Evolutionary conservation across 2,888 invertebrate genomes (phyloP).

Genomic region (Trimorus sp.): DNA sequence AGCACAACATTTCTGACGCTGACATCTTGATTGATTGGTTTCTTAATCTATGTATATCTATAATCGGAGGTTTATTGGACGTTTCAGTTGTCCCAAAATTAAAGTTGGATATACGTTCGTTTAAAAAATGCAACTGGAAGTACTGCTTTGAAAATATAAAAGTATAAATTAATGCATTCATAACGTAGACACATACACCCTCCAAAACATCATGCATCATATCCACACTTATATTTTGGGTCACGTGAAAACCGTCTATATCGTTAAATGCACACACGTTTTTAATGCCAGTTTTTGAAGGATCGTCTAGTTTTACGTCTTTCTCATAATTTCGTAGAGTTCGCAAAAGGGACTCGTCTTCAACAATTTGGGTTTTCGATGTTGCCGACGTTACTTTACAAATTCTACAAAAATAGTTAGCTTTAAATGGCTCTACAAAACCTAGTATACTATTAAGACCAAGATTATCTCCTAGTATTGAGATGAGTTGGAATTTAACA

Average conservation of each 20-base stretch:
- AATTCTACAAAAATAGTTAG: conserved; percentile 16
- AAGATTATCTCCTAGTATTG: too few species aligned
- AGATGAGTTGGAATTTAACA: too few species aligned
- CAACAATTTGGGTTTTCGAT: neutral
- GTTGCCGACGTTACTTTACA: conserved; percentile 1
- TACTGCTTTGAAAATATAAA: conserved; percentile 14
- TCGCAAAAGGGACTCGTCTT: neutral
- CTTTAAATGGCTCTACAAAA: conserved; percentile 13
- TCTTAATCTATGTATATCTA: neutral
- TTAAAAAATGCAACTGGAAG: too few species aligned
- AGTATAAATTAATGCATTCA: conserved; percentile 6
- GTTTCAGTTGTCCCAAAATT: conserved; percentile 7
- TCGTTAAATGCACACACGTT: conserved; percentile 13
- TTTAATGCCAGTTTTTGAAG: conserved; percentile 2
- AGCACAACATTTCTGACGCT: conserved; percentile 14
- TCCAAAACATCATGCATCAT: conserved; percentile 19
- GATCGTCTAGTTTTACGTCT: neutral
- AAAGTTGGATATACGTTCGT: too few species aligned
- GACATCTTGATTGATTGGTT: conserved; percentile 4
- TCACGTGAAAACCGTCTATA: conserved; percentile 14
- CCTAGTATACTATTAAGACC: conserved; percentile 21
- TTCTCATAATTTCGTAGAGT: conserved; percentile 2
- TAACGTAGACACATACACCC: conserved; percentile 9
- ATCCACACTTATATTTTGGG: conserved; percentile 10
- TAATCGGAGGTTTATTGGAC: conserved; percentile 25